Evolutionary conservation across 2,888 invertebrate genomes (phyloP), one percentile per base, ranked within the genome.

Genomic region (Scaptomyza flava): DNA sequence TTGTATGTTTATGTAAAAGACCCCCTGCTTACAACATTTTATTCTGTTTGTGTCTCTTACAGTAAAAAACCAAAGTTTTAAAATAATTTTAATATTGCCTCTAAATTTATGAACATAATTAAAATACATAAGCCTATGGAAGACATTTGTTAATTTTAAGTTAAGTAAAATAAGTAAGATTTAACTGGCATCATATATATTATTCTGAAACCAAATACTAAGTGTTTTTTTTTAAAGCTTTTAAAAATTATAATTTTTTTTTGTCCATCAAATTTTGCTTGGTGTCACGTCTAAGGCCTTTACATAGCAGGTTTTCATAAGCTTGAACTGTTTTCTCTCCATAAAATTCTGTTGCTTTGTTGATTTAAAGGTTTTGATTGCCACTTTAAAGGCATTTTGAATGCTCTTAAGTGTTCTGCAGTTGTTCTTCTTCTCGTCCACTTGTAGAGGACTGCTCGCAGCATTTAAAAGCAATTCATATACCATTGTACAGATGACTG

Each of bases 381-480:
- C 59, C 7, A 70, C 61, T 53, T 84, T 89, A 33, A 83, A 50
- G 31, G 80, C 77, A 53, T 80, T 87, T 66, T 77, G 85, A 23
- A 91, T 66, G 11, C 69, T 69, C 52, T 84, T 79, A 2, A 74
- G 50, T 17, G 82, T 75, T 12, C 66, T 67, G 43, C 77, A 77
- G 31, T 74, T 72, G 12, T 69, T 76, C 34, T 85, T 87, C 47
- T 75, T 77, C 38, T 20, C 51, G 31, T 14, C 50, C 33, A 45
- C 14, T 7, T 11, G 45, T 11, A 36, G 17, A 27, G 31, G 36
- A 46, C 42, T 61, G 66, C 56, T 53, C 23, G 63, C 42, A 14
- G 71, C 57, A 58, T 80, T 82, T 23, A 75, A 48, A 27, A 89
- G 78, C 34, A 72, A 71, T 77, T 90, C 81, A 77, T 88, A 89